Percentiles rank a stretch among this genome's conserved stretches.
Evolutionary conservation across 2,113 vertebrate species (phyloP).

Genomic region (Chaenogobius annularis): DNA sequence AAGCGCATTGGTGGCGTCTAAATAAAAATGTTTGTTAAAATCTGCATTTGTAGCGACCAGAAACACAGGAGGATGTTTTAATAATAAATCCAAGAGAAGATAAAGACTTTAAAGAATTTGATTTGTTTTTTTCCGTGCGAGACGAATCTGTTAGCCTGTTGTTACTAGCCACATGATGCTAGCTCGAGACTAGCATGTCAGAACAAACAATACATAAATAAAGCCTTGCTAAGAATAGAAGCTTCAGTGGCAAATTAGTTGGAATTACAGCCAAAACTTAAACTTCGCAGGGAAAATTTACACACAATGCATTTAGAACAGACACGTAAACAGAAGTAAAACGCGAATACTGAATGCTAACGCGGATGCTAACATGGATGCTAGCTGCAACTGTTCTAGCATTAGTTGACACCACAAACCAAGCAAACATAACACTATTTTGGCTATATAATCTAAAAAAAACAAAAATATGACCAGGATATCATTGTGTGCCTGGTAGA

Average conservation of each 20-base stretch:
- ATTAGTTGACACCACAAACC: background rate
- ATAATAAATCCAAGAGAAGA: no score
- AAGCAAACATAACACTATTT: background rate
- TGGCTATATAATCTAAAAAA: background rate
- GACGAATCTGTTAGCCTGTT: background rate
- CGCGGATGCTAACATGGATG: background rate
- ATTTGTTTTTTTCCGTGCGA: background rate
- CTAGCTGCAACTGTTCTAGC: slow-evolving; percentile 11
- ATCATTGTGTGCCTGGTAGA: background rate
- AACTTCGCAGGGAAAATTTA: background rate
- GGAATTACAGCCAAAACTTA: background rate
- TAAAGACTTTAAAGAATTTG: background rate
- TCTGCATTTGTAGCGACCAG: background rate
- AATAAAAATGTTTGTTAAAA: no score
- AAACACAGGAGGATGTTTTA: background rate
- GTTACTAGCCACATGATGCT: background rate
- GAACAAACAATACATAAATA: no score
- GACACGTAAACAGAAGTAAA: background rate
- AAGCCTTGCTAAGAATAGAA: background rate
- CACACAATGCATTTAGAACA: background rate
- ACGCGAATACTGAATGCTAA: background rate
- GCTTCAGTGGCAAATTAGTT: background rate
- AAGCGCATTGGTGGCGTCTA: no score
- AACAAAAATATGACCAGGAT: background rate
- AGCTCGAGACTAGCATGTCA: background rate